Evolutionary conservation across 2,888 invertebrate genomes (phyloP).

Genomic region (Melanostoma mellinum): DNA sequence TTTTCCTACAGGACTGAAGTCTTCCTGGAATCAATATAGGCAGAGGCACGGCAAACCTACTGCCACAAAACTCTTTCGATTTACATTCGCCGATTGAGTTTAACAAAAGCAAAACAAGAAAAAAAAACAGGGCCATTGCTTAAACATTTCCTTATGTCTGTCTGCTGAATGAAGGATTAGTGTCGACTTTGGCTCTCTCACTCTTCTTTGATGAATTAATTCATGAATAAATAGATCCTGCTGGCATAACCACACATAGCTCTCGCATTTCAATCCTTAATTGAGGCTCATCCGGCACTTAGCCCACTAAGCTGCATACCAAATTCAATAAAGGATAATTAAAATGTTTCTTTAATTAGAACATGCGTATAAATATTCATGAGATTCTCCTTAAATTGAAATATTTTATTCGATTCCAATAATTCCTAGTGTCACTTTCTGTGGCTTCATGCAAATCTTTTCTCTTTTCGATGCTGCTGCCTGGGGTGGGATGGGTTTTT

Average conservation of each 20-base stretch:
- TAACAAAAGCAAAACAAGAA: no score
- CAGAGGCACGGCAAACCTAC: no score
- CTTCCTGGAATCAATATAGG: no score
- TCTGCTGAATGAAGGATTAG: not conserved
- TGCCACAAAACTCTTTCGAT: no score
- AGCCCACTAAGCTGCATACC: slow-evolving; percentile 47
- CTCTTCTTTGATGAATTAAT: slow-evolving; percentile 1
- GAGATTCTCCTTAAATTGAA: slow-evolving; percentile 54
- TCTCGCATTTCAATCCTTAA: slow-evolving; percentile 61
- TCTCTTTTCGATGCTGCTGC: not conserved
- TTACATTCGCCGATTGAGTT: no score
- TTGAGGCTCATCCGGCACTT: slow-evolving; percentile 49
- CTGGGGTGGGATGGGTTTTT: not conserved
- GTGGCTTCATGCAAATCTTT: slow-evolving; percentile 42
- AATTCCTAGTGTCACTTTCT: slow-evolving; percentile 54
- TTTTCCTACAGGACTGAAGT: no score
- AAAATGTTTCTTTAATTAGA: slow-evolving; percentile 57
- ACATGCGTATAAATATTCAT: slow-evolving; percentile 62
- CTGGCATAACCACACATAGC: slow-evolving; percentile 14
- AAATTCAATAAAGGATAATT: slow-evolving; percentile 54
- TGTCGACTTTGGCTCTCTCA: not conserved
- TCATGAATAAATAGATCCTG: slow-evolving; percentile 41
- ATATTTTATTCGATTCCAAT: slow-evolving; percentile 55
- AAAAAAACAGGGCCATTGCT: not conserved
- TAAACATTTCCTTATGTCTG: not conserved